phyloP scores from a whole-genome alignment of 1,140 invertebrate genomes.

The Drosophila nikananu region DNA sequence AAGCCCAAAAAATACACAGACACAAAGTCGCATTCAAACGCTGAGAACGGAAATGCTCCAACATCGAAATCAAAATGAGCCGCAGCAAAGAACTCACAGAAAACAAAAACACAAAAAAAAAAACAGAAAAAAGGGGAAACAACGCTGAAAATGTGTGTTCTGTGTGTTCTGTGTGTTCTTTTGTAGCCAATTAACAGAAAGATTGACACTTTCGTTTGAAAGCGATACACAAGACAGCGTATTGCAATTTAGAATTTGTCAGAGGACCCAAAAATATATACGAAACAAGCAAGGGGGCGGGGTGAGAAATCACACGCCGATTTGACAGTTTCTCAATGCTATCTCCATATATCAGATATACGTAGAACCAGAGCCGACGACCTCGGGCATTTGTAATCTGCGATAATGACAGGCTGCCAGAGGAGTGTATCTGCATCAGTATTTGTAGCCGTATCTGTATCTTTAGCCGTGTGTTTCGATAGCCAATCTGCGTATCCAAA shows the following conservation, averaged over 20 bases:
- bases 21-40: conserved; percentile 42
- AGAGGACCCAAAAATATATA: conserved; percentile 16
- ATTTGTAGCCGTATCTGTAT: conserved; percentile 11
- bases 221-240: conserved; percentile 56
- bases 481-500: conserved; percentile 55
- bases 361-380: conserved; percentile 30
- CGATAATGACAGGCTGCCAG: conserved; percentile 67
- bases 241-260: conserved; percentile 77
- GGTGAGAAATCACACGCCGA: conserved; percentile 59
- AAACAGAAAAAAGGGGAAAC: conserved; percentile 18
- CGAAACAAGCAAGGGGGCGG: background rate
- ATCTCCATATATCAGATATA: conserved; percentile 44
- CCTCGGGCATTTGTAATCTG: conserved; percentile 70
- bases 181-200: conserved; percentile 79
- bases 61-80: conserved; percentile 58
- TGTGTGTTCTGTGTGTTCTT: conserved; percentile 57
- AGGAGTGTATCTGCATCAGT: conserved; percentile 8
- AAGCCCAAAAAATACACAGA: conserved; percentile 52
- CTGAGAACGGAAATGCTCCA: conserved; percentile 77
- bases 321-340: conserved; percentile 53
- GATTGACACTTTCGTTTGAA: conserved; percentile 83
- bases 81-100: conserved; percentile 30
- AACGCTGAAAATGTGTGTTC: conserved; percentile 38
- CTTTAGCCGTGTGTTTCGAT: conserved; percentile 32
- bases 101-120: conserved; percentile 25